phyloP scores from a whole-genome alignment of 2,797 vertebrate genomes.

The Urocyon cinereoargenteus region DNA sequence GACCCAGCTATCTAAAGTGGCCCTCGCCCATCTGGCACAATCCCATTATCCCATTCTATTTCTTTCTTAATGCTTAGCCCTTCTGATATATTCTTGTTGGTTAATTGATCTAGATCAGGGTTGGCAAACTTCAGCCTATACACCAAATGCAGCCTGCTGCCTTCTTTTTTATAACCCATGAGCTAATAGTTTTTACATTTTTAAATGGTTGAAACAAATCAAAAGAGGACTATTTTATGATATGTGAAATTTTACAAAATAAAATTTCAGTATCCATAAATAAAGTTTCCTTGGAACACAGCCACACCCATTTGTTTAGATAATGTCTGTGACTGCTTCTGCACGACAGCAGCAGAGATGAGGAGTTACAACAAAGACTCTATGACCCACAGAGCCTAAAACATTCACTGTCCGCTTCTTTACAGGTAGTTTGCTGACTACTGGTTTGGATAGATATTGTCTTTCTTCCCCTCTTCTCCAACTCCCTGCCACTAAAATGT shows the following conservation, averaged over 20 bases:
- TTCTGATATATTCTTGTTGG: neutral
- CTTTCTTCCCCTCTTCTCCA: neutral
- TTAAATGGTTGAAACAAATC: neutral
- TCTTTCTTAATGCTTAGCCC: neutral
- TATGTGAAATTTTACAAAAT: slow-evolving; percentile 34
- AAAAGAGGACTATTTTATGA: neutral
- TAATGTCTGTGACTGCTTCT: neutral
- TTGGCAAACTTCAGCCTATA: neutral
- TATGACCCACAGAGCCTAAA: neutral
- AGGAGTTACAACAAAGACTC: neutral
- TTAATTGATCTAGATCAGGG: neutral
- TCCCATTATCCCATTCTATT: neutral
- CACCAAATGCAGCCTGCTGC: neutral
- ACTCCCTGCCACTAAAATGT: neutral
- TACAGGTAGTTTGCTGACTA: neutral
- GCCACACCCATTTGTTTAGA: neutral
- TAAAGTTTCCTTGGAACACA: neutral
- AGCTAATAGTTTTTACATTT: slow-evolving; percentile 43
- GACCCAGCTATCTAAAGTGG: neutral
- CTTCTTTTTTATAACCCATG: neutral
- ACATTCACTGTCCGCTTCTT: neutral
- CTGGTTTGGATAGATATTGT: neutral
- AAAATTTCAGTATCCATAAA: slow-evolving; percentile 9
- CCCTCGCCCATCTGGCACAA: neutral
- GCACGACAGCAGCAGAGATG: neutral